These are phyloP conservation scores for Tetragonula carbonaria DNA, from an alignment of 2,888 invertebrate genomes.

Conservation along the genomic window DNA sequence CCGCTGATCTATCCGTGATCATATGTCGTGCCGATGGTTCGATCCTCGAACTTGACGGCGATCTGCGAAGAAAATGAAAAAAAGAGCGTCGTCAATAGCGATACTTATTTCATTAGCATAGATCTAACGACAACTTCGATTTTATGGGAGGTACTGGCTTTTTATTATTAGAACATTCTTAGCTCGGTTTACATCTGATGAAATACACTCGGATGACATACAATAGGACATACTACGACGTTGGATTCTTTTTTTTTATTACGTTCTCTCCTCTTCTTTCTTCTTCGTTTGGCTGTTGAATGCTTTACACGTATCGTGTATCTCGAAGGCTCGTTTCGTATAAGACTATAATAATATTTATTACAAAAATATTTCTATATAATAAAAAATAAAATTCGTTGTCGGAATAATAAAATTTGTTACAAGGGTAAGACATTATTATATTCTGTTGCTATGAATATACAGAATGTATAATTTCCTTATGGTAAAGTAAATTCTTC, in stretches of 20 bases:
- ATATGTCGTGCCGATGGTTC: constrained; percentile 3
- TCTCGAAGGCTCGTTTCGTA: not conserved
- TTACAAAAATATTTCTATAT: not conserved
- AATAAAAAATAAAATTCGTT: not conserved
- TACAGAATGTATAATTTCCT: constrained; percentile 10
- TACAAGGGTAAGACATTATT: constrained; percentile 3
- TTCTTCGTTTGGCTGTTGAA: constrained; percentile 13
- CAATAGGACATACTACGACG: not conserved
- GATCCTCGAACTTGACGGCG: constrained; percentile 34
- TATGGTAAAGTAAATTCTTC: not conserved
- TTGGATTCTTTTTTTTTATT: not conserved
- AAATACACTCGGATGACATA: constrained; percentile 25
- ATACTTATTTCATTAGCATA: constrained; percentile 35
- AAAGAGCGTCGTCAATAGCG: constrained; percentile 51
- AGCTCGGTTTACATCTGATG: constrained; percentile 34
- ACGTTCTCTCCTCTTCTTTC: constrained; percentile 47
- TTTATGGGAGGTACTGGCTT: constrained; percentile 38
- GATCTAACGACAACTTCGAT: constrained; percentile 46
- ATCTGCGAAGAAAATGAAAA: constrained; percentile 72
- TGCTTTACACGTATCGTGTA: not conserved
- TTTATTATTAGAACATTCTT: constrained; percentile 34
- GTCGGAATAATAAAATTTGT: not conserved
- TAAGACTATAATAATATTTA: not conserved
- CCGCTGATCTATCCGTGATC: not conserved
- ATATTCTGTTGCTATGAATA: constrained; percentile 3